These are phyloP conservation scores for Sorex araneus DNA, from an alignment of 2,113 vertebrate species.

Conservation along the genomic window DNA sequence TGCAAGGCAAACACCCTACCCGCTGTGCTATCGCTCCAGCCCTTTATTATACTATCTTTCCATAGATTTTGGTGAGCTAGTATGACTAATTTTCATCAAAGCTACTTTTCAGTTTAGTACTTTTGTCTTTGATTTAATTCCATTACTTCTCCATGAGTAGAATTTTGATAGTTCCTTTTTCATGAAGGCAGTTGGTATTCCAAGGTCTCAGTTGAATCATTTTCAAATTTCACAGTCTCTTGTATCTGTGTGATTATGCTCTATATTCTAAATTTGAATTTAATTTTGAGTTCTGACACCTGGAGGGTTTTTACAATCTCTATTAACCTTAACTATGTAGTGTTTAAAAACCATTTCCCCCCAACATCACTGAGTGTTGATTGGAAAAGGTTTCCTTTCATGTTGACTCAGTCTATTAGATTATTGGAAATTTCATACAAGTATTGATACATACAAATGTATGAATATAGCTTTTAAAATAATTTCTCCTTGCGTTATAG, in stretches of 20 bases:
- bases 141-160: not conserved
- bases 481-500: not conserved
- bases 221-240: not conserved
- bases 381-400: not conserved
- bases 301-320: not conserved
- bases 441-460: not conserved
- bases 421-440: not conserved
- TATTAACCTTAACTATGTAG: not conserved
- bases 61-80: not conserved
- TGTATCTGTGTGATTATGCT: not conserved
- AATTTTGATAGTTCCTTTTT: not conserved
- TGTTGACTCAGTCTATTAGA: not conserved
- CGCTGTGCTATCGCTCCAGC: not conserved
- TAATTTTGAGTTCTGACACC: not conserved
- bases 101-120: not conserved
- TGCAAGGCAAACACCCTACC: no score
- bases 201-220: not conserved
- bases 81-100: not conserved
- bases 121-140: not conserved
- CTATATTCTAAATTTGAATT: not conserved
- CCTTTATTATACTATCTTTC: not conserved
- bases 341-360: not conserved
- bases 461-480: not conserved
- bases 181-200: not conserved
- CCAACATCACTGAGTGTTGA: not conserved